Base-by-base conservation (phyloP, 2,797 vertebrate species). In the Spinibarbus caldwelli region DNA sequence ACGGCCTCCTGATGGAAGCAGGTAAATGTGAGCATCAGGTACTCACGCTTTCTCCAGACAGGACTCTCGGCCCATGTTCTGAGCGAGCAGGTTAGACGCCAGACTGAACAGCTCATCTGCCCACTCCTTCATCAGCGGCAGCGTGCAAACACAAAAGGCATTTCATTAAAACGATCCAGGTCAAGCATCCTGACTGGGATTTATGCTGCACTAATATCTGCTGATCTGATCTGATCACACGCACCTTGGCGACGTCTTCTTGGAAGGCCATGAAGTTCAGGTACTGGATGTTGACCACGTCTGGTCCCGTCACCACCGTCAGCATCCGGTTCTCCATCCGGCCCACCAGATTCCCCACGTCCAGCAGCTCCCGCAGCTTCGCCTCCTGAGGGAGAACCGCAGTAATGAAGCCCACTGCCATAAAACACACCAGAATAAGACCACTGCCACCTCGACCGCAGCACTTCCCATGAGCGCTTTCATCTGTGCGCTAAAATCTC, bases 21-120 rank as follows among this genome's bases (percentile, higher is more conserved):
- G n/a, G n/a, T n/a, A n/a, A n/a, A n/a, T n/a, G n/a, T n/a, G n/a
- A n/a, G n/a, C n/a, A n/a, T 66, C 43, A 62, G 87, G 62, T 79
- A 96, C 98, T 98, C 96, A 99, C 98, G 96, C 97, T 94, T 99
- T 99, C 92, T 99, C 95, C 94, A 99, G 96, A 94, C 96, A 97
- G 0, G 96, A 96, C 0, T 99, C 98, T 92, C 98, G 96, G 82
- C 97, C 98, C 93, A 98, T 97, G 90, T 99, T 99, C 93, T 97
- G 96, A 88, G 97, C 97, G 95, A 99, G 91, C 75, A 99, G 87
- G 90, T 99, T 99, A 87, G 98, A 97, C 90, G 97, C 97, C 96
- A 99, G 92, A 91, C 94, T 96, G 93, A 99, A 99, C 88, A 99
- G 94, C 86, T 98, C 97, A 90, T 97, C 97, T 89, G 97, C 97